Conservation (phyloP, 2,113 vertebrate species). For the Phyllostomus hastatus region DNA sequence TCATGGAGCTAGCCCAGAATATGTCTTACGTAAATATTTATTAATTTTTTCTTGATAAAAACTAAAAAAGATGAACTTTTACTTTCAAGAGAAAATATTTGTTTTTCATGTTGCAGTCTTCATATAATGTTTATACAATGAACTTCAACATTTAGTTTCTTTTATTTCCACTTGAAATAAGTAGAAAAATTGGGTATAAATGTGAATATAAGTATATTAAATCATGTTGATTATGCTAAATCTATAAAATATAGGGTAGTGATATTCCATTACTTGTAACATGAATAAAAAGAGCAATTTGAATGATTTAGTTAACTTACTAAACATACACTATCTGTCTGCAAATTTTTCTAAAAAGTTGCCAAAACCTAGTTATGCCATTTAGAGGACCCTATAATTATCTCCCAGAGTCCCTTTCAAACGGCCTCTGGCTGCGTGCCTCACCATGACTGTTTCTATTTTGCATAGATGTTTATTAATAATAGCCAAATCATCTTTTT, state of each 20-base stretch:
- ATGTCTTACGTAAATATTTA: background rate
- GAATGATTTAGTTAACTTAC: slow-evolving; percentile 46
- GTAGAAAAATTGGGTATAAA: background rate
- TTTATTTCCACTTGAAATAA: background rate
- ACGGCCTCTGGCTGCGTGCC: background rate
- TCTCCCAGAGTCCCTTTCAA: slow-evolving; percentile 21
- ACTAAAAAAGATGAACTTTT: background rate
- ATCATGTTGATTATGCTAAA: slow-evolving; percentile 38
- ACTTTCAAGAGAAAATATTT: background rate
- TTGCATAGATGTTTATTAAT: slow-evolving; percentile 38
- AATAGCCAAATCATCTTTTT: background rate
- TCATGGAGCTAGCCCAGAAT: background rate
- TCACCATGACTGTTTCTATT: background rate
- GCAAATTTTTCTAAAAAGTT: slow-evolving; percentile 41
- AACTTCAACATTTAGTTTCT: background rate
- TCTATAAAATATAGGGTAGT: slow-evolving; percentile 36
- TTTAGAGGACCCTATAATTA: slow-evolving; percentile 35
- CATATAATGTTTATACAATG: background rate
- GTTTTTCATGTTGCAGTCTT: background rate
- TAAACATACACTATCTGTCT: slow-evolving; percentile 40
- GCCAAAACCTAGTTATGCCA: slow-evolving; percentile 31
- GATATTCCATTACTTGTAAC: slow-evolving; percentile 46
- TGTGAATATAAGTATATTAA: slow-evolving; percentile 31
- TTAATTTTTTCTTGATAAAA: background rate
- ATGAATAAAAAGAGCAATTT: slow-evolving; percentile 22